Base-by-base conservation (phyloP, 2,888 invertebrate genomes). In the Didymodactylos carnosus region DNA sequence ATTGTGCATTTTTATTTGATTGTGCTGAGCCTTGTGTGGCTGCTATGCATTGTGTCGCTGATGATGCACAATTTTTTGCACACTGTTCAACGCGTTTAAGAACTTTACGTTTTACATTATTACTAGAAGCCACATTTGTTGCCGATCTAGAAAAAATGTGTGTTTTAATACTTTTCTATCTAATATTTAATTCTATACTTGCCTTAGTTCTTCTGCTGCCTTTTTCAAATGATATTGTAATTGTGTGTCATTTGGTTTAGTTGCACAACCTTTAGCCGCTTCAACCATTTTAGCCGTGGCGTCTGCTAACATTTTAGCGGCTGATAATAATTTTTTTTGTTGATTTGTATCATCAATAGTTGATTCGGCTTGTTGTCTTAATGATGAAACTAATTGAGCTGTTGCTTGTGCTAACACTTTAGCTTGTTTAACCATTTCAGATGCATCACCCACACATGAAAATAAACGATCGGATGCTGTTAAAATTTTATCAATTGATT, bases 201-300 rank as follows among this genome's bases (percentile, higher is more conserved):
- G n/a, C n/a, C n/a, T n/a, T n/a, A 98, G 85, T 78, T 94, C 91
- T 80, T 95, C 94, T 0, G 95, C 97, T 0, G 95, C 94, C 76
- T 87, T 87, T 40, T 91, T 88, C 16, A 98, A 84, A 5, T 89
- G 89, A 77, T 90, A 89, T 81, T 94, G 94, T 80, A 90, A 90
- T 75, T 87, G 87, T 0, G 89, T 87, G 79, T 93, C 92, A 83
- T 92, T 88, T 1, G 89, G 89, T 79, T 88, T 88, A 35, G 89
- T 89, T 0, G 94, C 92, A 82, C 94, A 94, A 72, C 91, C 89
- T 82, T 95, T 87, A 0, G 94, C 94, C 0, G 94, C 94, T 83
- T 97, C 95, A 29, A 97, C 95, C 89, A 98, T 90, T 78, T 90
- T 87, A 0, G 94, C 91, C 0, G 98, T 98, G 1, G 97, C 97